Evolutionary conservation across 2,113 vertebrate genomes (phyloP).

Genomic region (Notarius lentiginosus): DNA sequence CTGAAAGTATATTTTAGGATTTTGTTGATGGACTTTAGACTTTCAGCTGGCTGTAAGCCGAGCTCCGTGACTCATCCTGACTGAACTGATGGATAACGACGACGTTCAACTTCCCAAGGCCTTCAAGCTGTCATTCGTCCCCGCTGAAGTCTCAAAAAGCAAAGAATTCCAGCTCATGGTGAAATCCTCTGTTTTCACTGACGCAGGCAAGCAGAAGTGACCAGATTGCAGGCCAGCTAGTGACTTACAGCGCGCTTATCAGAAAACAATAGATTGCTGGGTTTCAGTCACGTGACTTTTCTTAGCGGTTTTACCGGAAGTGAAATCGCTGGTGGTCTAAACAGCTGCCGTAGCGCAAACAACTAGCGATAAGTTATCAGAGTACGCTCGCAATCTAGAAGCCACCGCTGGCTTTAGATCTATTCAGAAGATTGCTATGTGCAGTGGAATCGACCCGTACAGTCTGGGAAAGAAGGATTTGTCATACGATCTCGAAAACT

Average conservation of each 20-base stretch:
- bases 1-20: slow-evolving; percentile 1
- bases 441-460: too few species aligned
- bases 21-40: neutral
- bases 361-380: too few species aligned
- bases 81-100: slow-evolving; percentile 13
- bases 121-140: neutral
- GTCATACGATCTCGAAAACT: too few species aligned
- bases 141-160: neutral
- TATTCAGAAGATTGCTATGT: too few species aligned
- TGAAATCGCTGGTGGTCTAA: too few species aligned
- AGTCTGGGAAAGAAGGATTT: too few species aligned
- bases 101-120: neutral
- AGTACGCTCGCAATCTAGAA: too few species aligned
- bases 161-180: neutral
- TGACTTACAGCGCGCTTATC: neutral
- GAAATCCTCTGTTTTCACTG: neutral
- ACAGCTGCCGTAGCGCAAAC: too few species aligned
- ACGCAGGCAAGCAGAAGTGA: neutral
- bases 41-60: neutral
- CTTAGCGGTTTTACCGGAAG: too few species aligned
- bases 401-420: too few species aligned
- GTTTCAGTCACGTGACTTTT: too few species aligned
- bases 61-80: neutral
- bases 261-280: neutral
- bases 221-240: neutral